A percentile compares a stretch with the other conserved stretches of the same genome.
Evolutionary conservation across 2,113 vertebrate genomes (phyloP).

Genomic region (Varanus salvator): DNA sequence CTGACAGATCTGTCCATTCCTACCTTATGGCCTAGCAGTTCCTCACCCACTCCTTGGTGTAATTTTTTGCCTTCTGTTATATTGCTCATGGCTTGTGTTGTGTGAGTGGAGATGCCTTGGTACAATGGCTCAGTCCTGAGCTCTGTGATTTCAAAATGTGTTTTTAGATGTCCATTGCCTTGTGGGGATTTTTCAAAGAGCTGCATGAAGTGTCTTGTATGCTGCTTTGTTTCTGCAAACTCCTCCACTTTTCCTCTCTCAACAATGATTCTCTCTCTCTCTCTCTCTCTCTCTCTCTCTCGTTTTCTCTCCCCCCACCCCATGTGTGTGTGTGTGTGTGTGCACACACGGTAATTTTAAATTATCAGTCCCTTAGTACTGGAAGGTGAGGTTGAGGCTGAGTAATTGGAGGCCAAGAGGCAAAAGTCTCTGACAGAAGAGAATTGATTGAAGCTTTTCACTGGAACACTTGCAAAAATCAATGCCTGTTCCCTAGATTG

Average conservation of each 20-base stretch:
- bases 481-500: conserved; percentile 65
- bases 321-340: neutral
- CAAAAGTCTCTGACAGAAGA: conserved; percentile 58
- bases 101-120: neutral
- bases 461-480: conserved; percentile 66
- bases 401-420: conserved; percentile 69
- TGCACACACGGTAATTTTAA: neutral
- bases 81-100: neutral
- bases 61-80: neutral
- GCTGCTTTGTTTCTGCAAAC: accelerated
- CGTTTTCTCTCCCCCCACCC: accelerated
- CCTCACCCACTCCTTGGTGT: neutral
- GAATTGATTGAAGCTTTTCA: conserved; percentile 72
- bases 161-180: neutral
- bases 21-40: neutral
- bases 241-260: neutral
- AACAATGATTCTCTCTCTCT: neutral
- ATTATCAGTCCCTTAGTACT: neutral
- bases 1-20: too few relatives aligned
- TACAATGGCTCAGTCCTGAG: neutral
- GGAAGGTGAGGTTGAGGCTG: conserved; percentile 43
- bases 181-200: neutral
- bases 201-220: accelerated
- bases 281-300: accelerated
- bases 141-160: neutral